A percentile compares a stretch with the other conserved stretches of the same genome.
These are phyloP conservation scores for Arenaria interpres DNA, from an alignment of 2,113 vertebrate species.

Conservation along the genomic window DNA sequence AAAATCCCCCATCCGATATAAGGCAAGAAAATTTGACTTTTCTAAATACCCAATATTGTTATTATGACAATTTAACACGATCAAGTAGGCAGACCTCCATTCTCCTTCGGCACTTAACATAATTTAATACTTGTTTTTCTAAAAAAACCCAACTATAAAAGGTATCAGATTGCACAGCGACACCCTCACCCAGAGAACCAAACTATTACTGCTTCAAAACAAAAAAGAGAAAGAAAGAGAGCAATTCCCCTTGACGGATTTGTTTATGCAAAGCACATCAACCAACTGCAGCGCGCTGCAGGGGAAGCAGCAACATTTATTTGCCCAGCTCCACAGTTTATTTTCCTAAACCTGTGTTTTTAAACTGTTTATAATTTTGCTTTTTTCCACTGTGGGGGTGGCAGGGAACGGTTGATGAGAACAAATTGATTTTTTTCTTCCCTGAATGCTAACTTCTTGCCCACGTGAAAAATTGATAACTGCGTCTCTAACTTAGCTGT, in stretches of 20 bases:
- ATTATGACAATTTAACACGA: neutral
- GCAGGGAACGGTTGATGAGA: neutral
- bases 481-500: neutral
- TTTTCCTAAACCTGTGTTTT: constrained; percentile 5
- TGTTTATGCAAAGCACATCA: neutral
- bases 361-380: neutral
- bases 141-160: neutral
- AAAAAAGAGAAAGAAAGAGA: neutral
- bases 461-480: neutral
- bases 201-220: neutral
- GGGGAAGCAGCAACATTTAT: neutral
- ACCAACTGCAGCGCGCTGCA: neutral
- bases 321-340: neutral
- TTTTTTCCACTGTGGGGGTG: fast-evolving
- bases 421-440: neutral
- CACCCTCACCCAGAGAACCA: neutral
- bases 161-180: neutral
- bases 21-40: neutral
- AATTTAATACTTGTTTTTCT: neutral
- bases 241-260: neutral
- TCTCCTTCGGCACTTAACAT: neutral
- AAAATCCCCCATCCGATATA: neutral
- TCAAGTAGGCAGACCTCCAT: neutral
- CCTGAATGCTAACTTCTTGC: neutral
- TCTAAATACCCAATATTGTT: neutral